Evolutionary conservation across 2,888 invertebrate genomes (phyloP), one percentile per base, ranked within the genome.

Genomic region (Eristalis intricaria): DNA sequence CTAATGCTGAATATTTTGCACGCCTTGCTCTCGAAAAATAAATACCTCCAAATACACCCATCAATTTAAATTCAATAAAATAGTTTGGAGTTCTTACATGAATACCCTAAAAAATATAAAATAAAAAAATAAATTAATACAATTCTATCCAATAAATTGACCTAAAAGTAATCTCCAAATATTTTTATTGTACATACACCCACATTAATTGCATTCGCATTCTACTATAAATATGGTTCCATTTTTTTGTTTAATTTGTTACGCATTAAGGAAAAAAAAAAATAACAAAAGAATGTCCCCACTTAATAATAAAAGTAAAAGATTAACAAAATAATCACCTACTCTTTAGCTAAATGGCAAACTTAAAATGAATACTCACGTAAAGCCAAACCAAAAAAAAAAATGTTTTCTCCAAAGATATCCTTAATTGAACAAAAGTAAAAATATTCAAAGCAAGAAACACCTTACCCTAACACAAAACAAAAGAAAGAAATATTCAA

Each of bases 11-110:
- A 85, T 89, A 88, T 88, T 88, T 87, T 69, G 73, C 83, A 86
- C 74, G 88, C 84, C 87, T 89, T 89, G 85, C 63, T 76, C 76
- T 68, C 73, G 60, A 65, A 66, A 70, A 58, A 38, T 58, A 70
- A 70, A 22, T 50, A 68, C 22, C 19, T 65, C n/a, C 32, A 5
- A 32, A 50, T 50, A 50, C 19, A 50, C 43, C n/a, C 2, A 50
- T 50, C 43, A 50, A 5, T 19, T 64, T 13, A 61, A 81, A 58
- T 79, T 83, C 74, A 63, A 79, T 84, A 79, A 87, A 87, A 79
- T 81, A 77, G 65, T 88, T 84, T 88, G 74, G 88, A 84, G 88
- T 80, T 76, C 84, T 84, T 88, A 8, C 19, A 50, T 80, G 80
- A 65, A 73, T 69, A 29, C 70, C 40, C 65, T 64, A 70, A 64